Evolutionary conservation across 1,140 invertebrate species (phyloP).

Genomic region (Eurytemora carolleeae): DNA sequence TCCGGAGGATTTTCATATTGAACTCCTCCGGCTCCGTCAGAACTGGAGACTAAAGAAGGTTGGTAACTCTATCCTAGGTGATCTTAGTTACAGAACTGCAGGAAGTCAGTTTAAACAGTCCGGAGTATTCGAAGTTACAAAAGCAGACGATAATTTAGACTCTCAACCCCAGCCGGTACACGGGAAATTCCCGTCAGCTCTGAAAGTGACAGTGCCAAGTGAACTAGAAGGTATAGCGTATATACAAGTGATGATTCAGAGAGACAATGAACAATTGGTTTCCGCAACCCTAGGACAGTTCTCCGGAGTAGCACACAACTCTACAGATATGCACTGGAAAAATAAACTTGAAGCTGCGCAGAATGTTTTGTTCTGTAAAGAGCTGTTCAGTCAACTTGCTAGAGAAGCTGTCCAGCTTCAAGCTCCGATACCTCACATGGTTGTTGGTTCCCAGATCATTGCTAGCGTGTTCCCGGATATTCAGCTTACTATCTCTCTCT

Average conservation of each 20-base stretch:
- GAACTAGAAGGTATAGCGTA: conserved; percentile 87
- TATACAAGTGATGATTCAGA: conserved; percentile 80
- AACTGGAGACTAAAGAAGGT: conserved; percentile 91
- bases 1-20: conserved; percentile 67
- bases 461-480: conserved; percentile 82
- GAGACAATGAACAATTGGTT: conserved; percentile 35
- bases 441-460: conserved; percentile 90
- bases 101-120: conserved; percentile 80
- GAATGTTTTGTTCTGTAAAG: conserved; percentile 92
- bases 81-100: conserved; percentile 57
- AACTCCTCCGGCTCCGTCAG: conserved; percentile 64
- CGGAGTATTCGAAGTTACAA: conserved; percentile 87
- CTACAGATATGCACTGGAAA: conserved; percentile 67
- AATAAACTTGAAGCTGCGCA: conserved; percentile 84
- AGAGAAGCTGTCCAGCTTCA: conserved; percentile 81
- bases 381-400: conserved; percentile 79
- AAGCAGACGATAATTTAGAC: conserved; percentile 51
- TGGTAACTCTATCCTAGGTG: conserved; percentile 80
- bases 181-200: conserved; percentile 42
- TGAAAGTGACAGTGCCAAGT: conserved; percentile 72
- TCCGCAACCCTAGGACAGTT: conserved; percentile 25
- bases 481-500: conserved; percentile 43
- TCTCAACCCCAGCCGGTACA: conserved; percentile 23
- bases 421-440: conserved; percentile 80
- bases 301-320: conserved; percentile 30